These are phyloP conservation scores for Corythornis leucogaster DNA, from an alignment of 2,797 vertebrate genomes.

Conservation along the genomic window DNA sequence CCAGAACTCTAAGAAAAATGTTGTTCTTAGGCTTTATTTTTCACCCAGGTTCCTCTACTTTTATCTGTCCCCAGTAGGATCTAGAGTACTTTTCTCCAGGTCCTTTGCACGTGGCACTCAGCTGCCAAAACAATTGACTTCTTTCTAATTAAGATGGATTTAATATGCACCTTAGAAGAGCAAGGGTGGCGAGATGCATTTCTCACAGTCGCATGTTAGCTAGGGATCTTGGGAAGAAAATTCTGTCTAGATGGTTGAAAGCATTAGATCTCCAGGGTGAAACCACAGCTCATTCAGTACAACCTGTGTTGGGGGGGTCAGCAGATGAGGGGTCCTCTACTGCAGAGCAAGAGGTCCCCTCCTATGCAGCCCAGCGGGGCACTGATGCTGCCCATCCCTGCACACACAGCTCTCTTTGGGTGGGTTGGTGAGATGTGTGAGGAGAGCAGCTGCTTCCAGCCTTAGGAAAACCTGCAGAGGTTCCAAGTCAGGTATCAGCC, in stretches of 20 bases:
- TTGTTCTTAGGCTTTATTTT: not conserved
- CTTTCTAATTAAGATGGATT: not conserved
- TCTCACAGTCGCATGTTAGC: not conserved
- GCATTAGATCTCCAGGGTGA: not conserved
- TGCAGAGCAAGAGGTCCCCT: not conserved
- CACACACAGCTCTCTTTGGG: accelerated
- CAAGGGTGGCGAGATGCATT: not conserved
- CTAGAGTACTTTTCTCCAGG: not conserved
- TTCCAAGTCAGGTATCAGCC: not conserved
- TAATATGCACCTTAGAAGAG: not conserved
- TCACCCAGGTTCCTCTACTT: not conserved
- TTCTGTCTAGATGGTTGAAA: not conserved
- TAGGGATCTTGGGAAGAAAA: not conserved
- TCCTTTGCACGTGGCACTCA: not conserved
- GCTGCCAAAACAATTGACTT: not conserved
- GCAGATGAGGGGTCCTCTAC: accelerated
- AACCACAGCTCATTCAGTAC: not conserved
- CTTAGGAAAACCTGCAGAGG: not conserved
- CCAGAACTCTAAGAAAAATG: not conserved
- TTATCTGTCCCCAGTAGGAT: not conserved
- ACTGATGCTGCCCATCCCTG: not conserved
- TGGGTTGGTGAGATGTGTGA: accelerated
- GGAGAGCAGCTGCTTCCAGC: not conserved
- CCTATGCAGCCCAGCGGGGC: not conserved
- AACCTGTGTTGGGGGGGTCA: not conserved